Conservation (phyloP, 2,113 vertebrate genomes). For the Numenius arquata region DNA sequence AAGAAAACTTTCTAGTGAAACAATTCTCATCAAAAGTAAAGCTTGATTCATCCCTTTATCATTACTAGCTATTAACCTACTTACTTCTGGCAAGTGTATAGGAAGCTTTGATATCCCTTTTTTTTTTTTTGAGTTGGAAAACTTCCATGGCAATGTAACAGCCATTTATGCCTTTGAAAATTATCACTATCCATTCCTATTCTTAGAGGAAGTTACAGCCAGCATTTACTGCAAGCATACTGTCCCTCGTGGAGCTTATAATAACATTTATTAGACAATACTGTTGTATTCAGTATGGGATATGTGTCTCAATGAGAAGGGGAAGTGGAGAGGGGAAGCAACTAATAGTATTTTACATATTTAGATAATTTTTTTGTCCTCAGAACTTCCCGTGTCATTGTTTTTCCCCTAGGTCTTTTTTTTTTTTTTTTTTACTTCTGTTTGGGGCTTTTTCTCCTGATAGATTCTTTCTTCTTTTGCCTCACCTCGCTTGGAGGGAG, state of each 20-base stretch:
- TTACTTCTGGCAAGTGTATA: background rate
- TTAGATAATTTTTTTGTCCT: background rate
- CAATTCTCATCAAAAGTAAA: background rate
- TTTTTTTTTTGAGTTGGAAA: background rate
- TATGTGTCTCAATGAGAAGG: background rate
- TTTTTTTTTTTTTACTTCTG: background rate
- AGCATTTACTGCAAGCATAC: background rate
- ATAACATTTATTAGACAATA: background rate
- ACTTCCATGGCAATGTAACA: background rate
- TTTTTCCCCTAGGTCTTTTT: background rate
- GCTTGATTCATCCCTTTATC: background rate
- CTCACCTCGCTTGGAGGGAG: background rate
- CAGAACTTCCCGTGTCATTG: background rate
- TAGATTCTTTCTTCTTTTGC: background rate
- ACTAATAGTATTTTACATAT: background rate
- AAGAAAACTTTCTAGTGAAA: background rate
- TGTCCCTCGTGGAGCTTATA: background rate
- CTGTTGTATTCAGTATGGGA: background rate
- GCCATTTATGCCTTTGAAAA: background rate
- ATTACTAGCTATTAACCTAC: background rate
- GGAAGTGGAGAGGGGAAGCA: background rate
- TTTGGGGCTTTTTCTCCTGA: background rate
- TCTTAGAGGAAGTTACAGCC: background rate
- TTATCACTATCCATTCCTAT: background rate
- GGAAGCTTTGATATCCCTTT: background rate